Percentiles rank a stretch among this genome's conserved stretches.
phyloP scores from a whole-genome alignment of 1,140 invertebrate genomes.

The Hylaeus anthracinus region DNA sequence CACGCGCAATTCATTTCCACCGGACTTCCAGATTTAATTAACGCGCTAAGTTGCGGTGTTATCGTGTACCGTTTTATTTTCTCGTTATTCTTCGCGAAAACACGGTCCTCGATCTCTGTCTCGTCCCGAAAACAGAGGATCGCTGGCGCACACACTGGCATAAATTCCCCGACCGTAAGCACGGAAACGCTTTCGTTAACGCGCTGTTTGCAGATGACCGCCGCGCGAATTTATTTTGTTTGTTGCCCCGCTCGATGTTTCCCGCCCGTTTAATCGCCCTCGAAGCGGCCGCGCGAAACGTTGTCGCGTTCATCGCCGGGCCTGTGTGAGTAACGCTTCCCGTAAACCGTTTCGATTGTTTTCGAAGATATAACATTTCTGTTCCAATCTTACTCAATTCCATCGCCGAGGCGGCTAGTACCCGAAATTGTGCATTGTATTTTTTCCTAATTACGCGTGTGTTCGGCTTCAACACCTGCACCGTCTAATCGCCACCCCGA shows the following conservation, averaged over 20 bases:
- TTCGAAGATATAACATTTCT: background rate
- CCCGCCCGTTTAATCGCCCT: constrained; percentile 8
- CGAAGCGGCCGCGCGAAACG: background rate
- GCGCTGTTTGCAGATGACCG: background rate
- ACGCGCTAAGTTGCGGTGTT: too few species aligned
- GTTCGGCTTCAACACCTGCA: background rate
- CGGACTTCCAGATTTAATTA: too few species aligned
- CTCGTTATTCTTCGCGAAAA: background rate
- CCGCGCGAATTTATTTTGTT: constrained; percentile 8
- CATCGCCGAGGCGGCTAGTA: too few species aligned
- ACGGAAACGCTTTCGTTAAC: constrained; percentile 5
- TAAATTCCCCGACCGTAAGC: background rate
- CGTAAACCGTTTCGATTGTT: background rate
- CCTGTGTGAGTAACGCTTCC: background rate
- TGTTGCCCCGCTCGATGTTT: constrained; percentile 28
- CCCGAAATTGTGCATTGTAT: background rate
- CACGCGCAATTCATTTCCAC: too few species aligned
- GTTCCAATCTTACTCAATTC: background rate
- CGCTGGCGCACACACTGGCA: background rate
- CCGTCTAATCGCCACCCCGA: background rate
- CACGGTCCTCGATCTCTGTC: background rate
- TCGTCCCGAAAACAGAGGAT: background rate
- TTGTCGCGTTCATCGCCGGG: constrained; percentile 14
- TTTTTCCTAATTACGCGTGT: background rate
- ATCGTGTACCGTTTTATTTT: background rate